A percentile compares a stretch with the other conserved stretches of the same genome.
These are phyloP conservation scores for Rotaria macrura DNA, from an alignment of 2,888 invertebrate genomes.

Conservation along the genomic window DNA sequence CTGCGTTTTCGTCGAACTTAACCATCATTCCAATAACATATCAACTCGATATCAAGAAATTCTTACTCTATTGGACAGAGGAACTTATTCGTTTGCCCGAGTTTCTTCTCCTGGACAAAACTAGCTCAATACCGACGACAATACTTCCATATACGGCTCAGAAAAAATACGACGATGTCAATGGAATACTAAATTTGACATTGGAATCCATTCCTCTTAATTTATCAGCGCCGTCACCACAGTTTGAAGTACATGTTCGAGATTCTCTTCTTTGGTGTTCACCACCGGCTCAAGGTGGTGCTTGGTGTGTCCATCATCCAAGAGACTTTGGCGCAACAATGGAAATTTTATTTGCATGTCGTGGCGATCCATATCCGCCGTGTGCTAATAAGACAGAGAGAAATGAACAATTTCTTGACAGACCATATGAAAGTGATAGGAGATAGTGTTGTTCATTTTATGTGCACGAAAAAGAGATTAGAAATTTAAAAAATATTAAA, in stretches of 20 bases:
- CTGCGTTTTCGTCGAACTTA: not conserved
- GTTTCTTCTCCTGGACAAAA: not conserved
- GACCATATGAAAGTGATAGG: not conserved
- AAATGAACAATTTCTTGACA: not conserved
- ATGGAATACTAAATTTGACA: not conserved
- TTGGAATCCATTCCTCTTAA: not conserved
- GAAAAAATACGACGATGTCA: not conserved
- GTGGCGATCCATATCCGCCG: constrained; percentile 5
- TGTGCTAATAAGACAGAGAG: not conserved
- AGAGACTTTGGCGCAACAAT: not conserved
- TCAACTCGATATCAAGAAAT: not conserved
- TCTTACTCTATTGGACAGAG: not conserved
- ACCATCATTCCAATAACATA: not conserved
- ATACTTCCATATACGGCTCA: not conserved
- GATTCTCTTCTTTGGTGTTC: constrained; percentile 18
- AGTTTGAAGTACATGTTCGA: constrained; percentile 1
- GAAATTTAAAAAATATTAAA: too few species aligned
- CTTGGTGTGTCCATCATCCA: not conserved
- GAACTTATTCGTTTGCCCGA: not conserved
- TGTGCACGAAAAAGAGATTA: not conserved
- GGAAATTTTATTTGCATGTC: constrained; percentile 14
- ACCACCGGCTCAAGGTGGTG: not conserved
- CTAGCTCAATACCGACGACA: not conserved
- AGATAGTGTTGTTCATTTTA: not conserved
- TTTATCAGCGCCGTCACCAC: not conserved